phyloP scores from a whole-genome alignment of 2,888 invertebrate species.

The Chalcosyrphus nemorum region DNA sequence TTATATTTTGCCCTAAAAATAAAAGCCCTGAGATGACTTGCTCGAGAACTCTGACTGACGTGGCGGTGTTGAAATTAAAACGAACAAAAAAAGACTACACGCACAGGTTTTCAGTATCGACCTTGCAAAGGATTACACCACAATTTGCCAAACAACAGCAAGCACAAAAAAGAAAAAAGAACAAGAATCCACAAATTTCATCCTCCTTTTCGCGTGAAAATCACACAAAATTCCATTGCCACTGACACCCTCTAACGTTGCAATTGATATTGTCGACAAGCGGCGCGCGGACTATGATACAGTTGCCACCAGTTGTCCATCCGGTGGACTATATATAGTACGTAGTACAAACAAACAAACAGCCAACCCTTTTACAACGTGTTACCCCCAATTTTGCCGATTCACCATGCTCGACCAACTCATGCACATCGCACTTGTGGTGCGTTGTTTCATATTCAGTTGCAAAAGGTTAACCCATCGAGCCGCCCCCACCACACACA shows the following conservation, averaged over 20 bases:
- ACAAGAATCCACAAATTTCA: slow-evolving; percentile 10
- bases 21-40: slow-evolving; percentile 28
- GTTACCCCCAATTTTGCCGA: slow-evolving; percentile 30
- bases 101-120: slow-evolving; percentile 35
- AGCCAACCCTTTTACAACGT: slow-evolving; percentile 59
- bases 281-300: slow-evolving; percentile 62
- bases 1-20: slow-evolving; percentile 28
- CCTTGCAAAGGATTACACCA: slow-evolving; percentile 59
- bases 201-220: slow-evolving; percentile 30
- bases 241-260: slow-evolving; percentile 21
- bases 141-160: slow-evolving; percentile 31
- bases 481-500: slow-evolving; percentile 32
- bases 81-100: background rate
- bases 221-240: slow-evolving; percentile 31
- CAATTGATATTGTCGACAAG: slow-evolving; percentile 55
- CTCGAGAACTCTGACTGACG: slow-evolving; percentile 1
- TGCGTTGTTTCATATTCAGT: slow-evolving; percentile 69
- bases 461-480: slow-evolving; percentile 49
- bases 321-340: slow-evolving; percentile 31
- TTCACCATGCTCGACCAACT: slow-evolving; percentile 26
- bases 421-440: slow-evolving; percentile 66
- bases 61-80: background rate
- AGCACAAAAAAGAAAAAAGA: background rate
- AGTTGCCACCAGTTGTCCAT: slow-evolving; percentile 71
- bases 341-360: slow-evolving; percentile 24